Percentiles rank a stretch among this genome's conserved stretches.
phyloP scores from a whole-genome alignment of 30 jellyfish, hydroid and myxozoan genomes.

The Chrysaora quinquecirrha region DNA sequence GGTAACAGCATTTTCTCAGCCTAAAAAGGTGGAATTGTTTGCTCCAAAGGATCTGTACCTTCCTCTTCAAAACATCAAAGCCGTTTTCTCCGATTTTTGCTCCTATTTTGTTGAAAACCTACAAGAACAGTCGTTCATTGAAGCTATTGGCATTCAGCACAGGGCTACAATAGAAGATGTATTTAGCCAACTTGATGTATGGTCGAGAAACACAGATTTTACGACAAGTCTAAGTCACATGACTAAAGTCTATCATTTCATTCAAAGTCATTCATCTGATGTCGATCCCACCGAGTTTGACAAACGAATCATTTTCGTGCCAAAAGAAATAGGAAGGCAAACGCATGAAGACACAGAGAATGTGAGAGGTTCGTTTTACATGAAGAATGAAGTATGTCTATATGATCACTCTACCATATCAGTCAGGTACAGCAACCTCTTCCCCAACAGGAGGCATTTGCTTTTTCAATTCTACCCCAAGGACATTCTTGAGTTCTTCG shows the following conservation, averaged over 20 bases:
- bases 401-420: constrained; percentile 73
- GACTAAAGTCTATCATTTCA: constrained; percentile 49
- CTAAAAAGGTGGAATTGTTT: constrained; percentile 3
- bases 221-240: constrained; percentile 75
- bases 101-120: constrained; percentile 25
- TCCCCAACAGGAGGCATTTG: constrained; percentile 41
- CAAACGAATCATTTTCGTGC: constrained; percentile 62
- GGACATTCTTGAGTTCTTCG: constrained; percentile 65
- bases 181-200: constrained; percentile 31
- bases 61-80: background rate
- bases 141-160: constrained; percentile 49
- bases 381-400: constrained; percentile 68
- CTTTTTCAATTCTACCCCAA: constrained; percentile 60
- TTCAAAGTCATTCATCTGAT: constrained; percentile 2
- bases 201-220: constrained; percentile 61
- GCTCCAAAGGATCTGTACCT: constrained; percentile 59
- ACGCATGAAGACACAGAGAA: background rate
- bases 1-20: background rate
- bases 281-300: constrained; percentile 44
- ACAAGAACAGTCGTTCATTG: constrained; percentile 7
- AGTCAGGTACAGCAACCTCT: background rate
- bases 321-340: background rate
- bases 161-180: constrained; percentile 37
- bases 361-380: constrained; percentile 57
- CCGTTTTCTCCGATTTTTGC: constrained; percentile 39